These are phyloP conservation scores for Aplochiton taeniatus DNA, from an alignment of 2,797 vertebrate species.

Conservation along the genomic window DNA sequence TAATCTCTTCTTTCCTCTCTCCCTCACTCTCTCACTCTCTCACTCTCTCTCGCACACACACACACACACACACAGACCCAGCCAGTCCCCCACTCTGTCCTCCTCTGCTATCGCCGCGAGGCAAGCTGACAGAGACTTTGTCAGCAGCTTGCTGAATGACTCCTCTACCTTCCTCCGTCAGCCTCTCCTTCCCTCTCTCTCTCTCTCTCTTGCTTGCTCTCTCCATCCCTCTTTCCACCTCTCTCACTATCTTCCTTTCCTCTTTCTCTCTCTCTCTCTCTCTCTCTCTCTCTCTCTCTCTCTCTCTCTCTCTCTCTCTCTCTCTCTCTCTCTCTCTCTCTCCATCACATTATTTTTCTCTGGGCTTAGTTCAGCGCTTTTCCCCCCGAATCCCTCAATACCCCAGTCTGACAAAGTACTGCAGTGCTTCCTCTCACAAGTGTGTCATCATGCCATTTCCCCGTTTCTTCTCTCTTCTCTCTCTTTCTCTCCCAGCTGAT, in stretches of 20 bases:
- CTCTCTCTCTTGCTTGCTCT: slow-evolving; percentile 1
- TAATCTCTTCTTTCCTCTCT: slow-evolving; percentile 24
- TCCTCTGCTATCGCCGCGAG: slow-evolving; percentile 29
- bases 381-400: background rate
- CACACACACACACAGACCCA: background rate
- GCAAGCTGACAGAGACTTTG: slow-evolving; percentile 55
- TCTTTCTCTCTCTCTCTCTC: slow-evolving; percentile 7
- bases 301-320: slow-evolving; percentile 8
- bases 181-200: slow-evolving; percentile 8
- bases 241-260: slow-evolving; percentile 38
- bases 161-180: slow-evolving; percentile 4
- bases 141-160: slow-evolving; percentile 51
- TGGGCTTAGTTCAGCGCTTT: slow-evolving; percentile 6
- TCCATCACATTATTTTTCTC: no score
- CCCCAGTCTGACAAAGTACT: slow-evolving; percentile 7
- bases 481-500: no score
- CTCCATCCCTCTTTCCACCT: background rate
- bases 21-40: slow-evolving; percentile 6
- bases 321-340: slow-evolving; percentile 6
- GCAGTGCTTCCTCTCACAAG: background rate
- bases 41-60: slow-evolving; percentile 9
- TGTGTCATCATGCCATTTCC: no score
- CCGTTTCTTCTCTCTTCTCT: no score
- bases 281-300: slow-evolving; percentile 1
- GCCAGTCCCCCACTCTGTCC: slow-evolving; percentile 16